A percentile compares a stretch with the other conserved stretches of the same genome.
phyloP scores from a whole-genome alignment of 2,797 vertebrate species.

The Neopelma chrysocephalum region DNA sequence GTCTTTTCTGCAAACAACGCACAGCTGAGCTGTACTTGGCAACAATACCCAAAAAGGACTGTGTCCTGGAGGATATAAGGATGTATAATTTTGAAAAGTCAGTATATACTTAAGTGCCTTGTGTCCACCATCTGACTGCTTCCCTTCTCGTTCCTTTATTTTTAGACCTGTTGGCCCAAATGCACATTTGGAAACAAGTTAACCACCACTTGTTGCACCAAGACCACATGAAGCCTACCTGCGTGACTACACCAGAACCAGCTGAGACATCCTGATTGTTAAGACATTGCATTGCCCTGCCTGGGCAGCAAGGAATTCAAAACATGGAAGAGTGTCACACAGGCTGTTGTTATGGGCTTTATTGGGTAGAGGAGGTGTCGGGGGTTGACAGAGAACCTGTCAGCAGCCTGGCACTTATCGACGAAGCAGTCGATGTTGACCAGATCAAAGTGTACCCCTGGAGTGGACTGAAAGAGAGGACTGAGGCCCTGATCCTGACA shows the following conservation, averaged over 20 bases:
- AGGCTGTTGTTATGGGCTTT: accelerated
- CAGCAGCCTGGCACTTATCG: too few relatives aligned
- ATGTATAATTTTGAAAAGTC: background rate
- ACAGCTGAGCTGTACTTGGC: background rate
- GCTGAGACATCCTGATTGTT: background rate
- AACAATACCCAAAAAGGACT: background rate
- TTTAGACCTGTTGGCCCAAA: background rate
- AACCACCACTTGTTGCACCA: background rate
- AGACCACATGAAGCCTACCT: background rate
- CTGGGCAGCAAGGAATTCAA: background rate
- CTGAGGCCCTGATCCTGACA: too few relatives aligned
- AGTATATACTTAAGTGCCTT: background rate
- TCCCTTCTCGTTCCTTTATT: background rate
- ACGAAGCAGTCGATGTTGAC: too few relatives aligned
- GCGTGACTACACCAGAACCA: background rate
- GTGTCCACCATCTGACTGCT: accelerated
- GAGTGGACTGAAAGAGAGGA: too few relatives aligned
- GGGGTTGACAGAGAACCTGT: too few relatives aligned
- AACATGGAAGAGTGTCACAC: background rate
- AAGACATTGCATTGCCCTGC: too few relatives aligned
- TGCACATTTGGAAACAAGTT: background rate
- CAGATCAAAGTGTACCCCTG: too few relatives aligned
- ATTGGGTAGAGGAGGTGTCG: background rate
- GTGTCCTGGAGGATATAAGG: background rate
- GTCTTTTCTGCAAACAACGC: background rate